A percentile compares a stretch with the other conserved stretches of the same genome.
These are phyloP conservation scores for Coilia nasus DNA, from an alignment of 2,797 vertebrate genomes.

Conservation along the genomic window DNA sequence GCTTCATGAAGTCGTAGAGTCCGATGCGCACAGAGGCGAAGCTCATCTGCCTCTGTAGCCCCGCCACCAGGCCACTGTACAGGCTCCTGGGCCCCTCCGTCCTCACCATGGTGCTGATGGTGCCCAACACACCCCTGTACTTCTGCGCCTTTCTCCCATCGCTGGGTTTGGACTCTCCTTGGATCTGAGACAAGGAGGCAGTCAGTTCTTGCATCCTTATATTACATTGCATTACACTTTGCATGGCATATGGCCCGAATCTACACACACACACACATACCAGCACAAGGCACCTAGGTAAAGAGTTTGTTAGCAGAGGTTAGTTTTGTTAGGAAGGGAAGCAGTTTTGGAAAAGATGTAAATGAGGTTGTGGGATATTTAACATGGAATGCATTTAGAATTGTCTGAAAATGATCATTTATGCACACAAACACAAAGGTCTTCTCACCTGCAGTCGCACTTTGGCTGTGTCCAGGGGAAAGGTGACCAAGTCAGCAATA, in stretches of 20 bases:
- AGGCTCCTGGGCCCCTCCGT: slow-evolving; percentile 74
- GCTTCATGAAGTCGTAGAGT: slow-evolving; percentile 83
- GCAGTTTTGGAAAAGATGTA: no score
- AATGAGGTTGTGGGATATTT: no score
- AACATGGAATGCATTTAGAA: no score
- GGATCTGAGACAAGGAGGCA: slow-evolving; percentile 58
- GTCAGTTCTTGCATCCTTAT: no score
- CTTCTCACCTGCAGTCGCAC: slow-evolving; percentile 87
- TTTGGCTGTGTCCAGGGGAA: slow-evolving; percentile 93
- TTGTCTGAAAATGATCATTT: background rate
- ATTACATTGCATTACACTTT: no score
- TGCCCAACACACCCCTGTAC: slow-evolving; percentile 79
- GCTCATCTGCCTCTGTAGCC: slow-evolving; percentile 82
- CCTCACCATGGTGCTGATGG: slow-evolving; percentile 76
- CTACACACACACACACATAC: no score
- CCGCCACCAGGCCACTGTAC: slow-evolving; percentile 79
- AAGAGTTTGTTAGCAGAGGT: no score
- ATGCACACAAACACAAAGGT: background rate
- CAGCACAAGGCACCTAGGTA: no score
- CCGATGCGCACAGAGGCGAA: slow-evolving; percentile 82
- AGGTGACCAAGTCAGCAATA: slow-evolving; percentile 89
- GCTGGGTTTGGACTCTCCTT: slow-evolving; percentile 69
- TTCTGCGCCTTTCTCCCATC: slow-evolving; percentile 48
- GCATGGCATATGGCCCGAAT: no score
- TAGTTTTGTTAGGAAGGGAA: no score